phyloP scores from a whole-genome alignment of 2,113 vertebrate species.

The Cnemophilus loriae region DNA sequence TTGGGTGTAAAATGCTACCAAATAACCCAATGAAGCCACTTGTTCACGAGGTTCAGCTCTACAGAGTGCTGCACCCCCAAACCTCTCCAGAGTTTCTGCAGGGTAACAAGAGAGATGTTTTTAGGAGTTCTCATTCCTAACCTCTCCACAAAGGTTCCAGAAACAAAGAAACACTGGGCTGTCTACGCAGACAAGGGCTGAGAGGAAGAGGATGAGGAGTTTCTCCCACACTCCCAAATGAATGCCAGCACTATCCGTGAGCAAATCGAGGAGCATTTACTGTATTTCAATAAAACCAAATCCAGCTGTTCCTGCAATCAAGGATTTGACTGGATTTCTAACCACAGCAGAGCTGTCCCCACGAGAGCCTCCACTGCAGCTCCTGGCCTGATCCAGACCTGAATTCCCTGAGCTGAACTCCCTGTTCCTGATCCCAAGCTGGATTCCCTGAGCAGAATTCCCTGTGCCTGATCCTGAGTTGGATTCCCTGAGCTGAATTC shows the following conservation, averaged over 20 bases:
- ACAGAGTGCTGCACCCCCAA: fast-evolving
- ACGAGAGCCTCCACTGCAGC: fast-evolving
- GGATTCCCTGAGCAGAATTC: background rate
- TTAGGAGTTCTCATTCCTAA: background rate
- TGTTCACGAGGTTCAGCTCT: background rate
- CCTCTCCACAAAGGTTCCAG: background rate
- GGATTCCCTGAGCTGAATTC: background rate
- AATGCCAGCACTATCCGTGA: background rate
- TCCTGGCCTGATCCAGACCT: background rate
- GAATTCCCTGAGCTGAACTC: background rate
- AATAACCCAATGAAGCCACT: background rate
- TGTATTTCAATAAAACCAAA: background rate
- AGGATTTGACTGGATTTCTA: background rate
- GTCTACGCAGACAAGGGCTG: fast-evolving
- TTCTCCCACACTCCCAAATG: background rate
- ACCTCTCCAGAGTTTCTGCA: fast-evolving
- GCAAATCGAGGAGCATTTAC: background rate
- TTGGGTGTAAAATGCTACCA: background rate
- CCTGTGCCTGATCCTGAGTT: background rate
- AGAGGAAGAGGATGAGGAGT: background rate
- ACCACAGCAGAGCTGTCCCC: fast-evolving
- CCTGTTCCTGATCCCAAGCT: background rate
- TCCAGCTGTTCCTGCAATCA: fast-evolving
- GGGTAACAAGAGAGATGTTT: background rate
- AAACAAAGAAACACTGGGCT: background rate